Evolutionary conservation across 2,888 invertebrate species (phyloP), one percentile per base, ranked within the genome.

Genomic region (Lasioglossum malachurum): DNA sequence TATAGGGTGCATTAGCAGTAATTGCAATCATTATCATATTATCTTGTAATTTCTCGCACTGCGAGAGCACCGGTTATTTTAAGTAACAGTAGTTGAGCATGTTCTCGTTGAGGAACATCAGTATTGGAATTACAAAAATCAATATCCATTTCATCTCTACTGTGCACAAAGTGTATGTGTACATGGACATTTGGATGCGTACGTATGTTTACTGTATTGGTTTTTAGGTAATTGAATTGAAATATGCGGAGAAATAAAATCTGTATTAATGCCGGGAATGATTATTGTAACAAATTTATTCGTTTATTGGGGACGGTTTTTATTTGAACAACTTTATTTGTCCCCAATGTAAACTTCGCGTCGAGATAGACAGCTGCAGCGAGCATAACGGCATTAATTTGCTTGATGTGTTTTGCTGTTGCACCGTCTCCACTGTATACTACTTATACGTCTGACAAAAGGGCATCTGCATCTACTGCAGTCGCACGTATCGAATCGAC

Each of bases 401-500:
- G 57, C 19, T 27, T 23, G 14, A 31, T 8, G 53, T 57, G 2
- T 35, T n/a, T 57, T 23, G 5, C 10, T 31, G 41, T 10, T 8
- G 2, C 49, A 23, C 46, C 19, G 19, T 53, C 27, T 31, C 49
- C 3, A 44, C 27, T n/a, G 67, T 19, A n/a, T 53, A 73, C 69
- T 60, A 69, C 69, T 78, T 69, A 16, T 23, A 64, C 27, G 64
- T 31, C 35, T 78, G 73, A 83, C 73, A 19, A 81, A 69, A 88
- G 35, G 57, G 82, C 14, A 49, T 75, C 46, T 69, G 69, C 77
- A 86, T 82, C 73, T 80, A 82, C 78, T 83, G 75, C 77, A 35
- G 82, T 60, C 77, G 82, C 60, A 80, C 77, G 86, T 78, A 53
- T 75, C 60, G 73, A 69, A 87, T 87, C 87, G 80, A 83, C 83